Evolutionary conservation across 1,140 invertebrate species (phyloP).

Genomic region (Plutomurus gul): DNA sequence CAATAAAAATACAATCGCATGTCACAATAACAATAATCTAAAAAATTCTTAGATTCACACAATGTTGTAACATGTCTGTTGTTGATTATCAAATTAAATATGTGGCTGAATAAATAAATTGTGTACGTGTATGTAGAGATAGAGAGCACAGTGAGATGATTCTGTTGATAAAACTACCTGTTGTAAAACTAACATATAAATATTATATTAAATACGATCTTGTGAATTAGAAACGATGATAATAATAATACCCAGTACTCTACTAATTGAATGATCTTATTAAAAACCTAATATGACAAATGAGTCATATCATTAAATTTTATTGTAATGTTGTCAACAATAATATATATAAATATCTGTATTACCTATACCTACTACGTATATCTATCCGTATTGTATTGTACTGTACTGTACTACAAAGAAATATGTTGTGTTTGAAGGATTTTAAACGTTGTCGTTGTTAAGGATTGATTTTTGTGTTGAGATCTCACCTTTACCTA

Average conservation of each 20-base stretch:
- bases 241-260: background rate
- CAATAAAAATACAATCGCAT: too few relatives aligned
- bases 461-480: conserved; percentile 30
- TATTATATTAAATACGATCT: background rate
- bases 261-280: background rate
- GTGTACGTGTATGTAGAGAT: background rate
- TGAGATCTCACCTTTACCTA: conserved; percentile 28
- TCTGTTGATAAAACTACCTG: background rate
- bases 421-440: conserved; percentile 24
- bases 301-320: conserved; percentile 14
- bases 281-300: background rate
- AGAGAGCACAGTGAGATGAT: background rate
- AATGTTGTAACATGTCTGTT: too few relatives aligned
- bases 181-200: background rate
- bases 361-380: conserved; percentile 9
- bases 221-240: background rate
- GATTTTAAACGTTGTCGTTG: conserved; percentile 25
- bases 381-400: conserved; percentile 10
- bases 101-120: too few relatives aligned
- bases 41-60: too few relatives aligned
- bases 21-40: too few relatives aligned
- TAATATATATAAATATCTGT: background rate
- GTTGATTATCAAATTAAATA: too few relatives aligned
- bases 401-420: conserved; percentile 20
- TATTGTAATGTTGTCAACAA: too few relatives aligned